Base-by-base conservation (phyloP, 1,140 invertebrate genomes). In the Telenomus remus region DNA sequence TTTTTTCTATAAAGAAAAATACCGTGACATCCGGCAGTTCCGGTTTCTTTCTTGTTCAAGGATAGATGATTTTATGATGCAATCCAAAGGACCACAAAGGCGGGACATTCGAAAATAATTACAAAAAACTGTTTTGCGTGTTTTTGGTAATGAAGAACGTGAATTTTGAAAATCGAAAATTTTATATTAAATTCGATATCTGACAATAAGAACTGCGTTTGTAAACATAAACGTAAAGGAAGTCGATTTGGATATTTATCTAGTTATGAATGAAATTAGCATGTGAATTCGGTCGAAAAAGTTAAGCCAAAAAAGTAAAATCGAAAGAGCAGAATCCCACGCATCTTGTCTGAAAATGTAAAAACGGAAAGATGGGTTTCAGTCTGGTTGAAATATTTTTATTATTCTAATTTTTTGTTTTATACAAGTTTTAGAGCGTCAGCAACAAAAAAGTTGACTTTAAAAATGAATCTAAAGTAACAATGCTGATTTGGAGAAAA, bases 301-400 rank as follows among this genome's bases (percentile, higher is more conserved):
- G 56, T 27, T 42, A 13, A 11, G 11, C 11, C 27, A 60, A 60
- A 69, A 60, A 12, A 48, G 46, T 11, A 39, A 57, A 39, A 48
- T 56, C 42, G 43, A 66, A 66, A 13, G 13, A 68, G 27, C 42
- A 33, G 13, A 15, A 53, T 59, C 47, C 65, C 34, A 55, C 49
- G 47, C 48, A 35, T 11, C 49, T 53, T 69, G 49, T 33, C 60
- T 34, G 43, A 19, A 60, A 60, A 60, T 69, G 53, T 60, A 34
- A n/a, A n/a, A 49, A 69, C 59, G 48, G 54, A 60, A 44, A 46
- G 19, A 46, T 46, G 42, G 55, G 39, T 39, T 51, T 47, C 11
- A 54, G 43, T 59, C 64, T 54, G 54, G 64, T 68, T 68, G 54
- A 54, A 42, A 59, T 54, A 68, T 68, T 39, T 68, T 57, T n/a